phyloP scores from a whole-genome alignment of 1,140 invertebrate species.

The Mya arenaria region DNA sequence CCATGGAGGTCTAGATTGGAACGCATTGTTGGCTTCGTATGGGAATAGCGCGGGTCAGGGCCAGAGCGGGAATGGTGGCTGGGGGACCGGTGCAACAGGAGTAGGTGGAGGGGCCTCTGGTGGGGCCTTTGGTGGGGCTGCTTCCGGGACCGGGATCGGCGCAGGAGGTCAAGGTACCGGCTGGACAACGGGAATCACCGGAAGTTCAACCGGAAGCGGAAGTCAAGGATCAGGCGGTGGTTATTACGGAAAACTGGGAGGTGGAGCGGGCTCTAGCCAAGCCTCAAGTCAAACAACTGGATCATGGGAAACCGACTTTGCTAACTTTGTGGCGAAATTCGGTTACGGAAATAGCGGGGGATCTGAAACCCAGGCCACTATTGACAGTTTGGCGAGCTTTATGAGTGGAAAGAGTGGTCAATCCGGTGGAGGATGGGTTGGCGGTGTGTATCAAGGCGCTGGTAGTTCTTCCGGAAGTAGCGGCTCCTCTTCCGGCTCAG shows the following conservation, averaged over 20 bases:
- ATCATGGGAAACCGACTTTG: background rate
- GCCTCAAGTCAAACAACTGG: background rate
- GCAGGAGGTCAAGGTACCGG: background rate
- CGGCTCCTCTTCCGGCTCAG: no score
- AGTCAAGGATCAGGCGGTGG: background rate
- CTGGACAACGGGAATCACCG: background rate
- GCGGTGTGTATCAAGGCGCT: background rate
- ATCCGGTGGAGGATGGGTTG: background rate
- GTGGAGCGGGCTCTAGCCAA: background rate
- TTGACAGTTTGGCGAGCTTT: background rate
- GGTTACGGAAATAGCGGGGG: background rate
- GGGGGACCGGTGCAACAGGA: background rate
- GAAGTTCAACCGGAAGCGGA: background rate
- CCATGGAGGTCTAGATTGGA: slow-evolving; percentile 8
- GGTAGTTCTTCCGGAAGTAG: background rate
- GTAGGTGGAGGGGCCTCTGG: background rate
- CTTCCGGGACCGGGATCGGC: background rate
- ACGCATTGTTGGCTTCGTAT: no score
- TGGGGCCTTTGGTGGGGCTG: background rate
- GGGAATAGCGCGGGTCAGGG: background rate
- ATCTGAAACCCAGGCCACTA: background rate
- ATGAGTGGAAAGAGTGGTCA: background rate
- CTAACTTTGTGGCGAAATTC: background rate
- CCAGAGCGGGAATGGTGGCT: background rate
- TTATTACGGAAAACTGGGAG: background rate